A percentile compares a stretch with the other conserved stretches of the same genome.
These are phyloP conservation scores for Crocodylus rhombifer DNA, from an alignment of 2,797 vertebrate species.

Conservation along the genomic window DNA sequence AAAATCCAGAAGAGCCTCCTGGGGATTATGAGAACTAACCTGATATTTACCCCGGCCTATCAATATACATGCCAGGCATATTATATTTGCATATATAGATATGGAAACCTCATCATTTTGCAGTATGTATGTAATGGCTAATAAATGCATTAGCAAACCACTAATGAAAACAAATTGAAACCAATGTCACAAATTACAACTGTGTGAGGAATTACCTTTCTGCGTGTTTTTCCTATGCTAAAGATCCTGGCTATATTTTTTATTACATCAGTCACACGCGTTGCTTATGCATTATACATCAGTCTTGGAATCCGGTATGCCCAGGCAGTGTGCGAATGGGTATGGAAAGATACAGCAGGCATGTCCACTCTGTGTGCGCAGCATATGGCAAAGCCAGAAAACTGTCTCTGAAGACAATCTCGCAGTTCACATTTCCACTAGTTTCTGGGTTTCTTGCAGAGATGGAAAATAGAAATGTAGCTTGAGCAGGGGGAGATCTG, in stretches of 20 bases:
- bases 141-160: slow-evolving; percentile 56
- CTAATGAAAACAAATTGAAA: slow-evolving; percentile 53
- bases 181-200: slow-evolving; percentile 50
- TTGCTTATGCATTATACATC: background rate
- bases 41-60: slow-evolving; percentile 11
- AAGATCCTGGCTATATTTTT: slow-evolving; percentile 11
- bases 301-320: rapidly evolving
- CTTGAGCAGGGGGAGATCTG: background rate
- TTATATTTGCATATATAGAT: slow-evolving; percentile 66
- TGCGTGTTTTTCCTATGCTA: slow-evolving; percentile 30
- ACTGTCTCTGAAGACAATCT: no score
- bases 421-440: no score
- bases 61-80: slow-evolving; percentile 3
- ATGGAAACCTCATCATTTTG: slow-evolving; percentile 64
- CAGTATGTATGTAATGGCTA: slow-evolving; percentile 49
- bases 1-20: slow-evolving; percentile 46
- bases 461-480: background rate
- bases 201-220: slow-evolving; percentile 44
- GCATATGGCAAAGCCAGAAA: background rate
- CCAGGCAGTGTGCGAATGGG: background rate
- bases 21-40: slow-evolving; percentile 47
- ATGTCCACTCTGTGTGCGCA: background rate
- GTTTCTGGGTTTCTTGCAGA: background rate
- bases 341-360: background rate
- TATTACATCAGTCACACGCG: slow-evolving; percentile 18